Evolutionary conservation across 2,797 vertebrate species (phyloP).

Genomic region (Uromys caudimaculatus): DNA sequence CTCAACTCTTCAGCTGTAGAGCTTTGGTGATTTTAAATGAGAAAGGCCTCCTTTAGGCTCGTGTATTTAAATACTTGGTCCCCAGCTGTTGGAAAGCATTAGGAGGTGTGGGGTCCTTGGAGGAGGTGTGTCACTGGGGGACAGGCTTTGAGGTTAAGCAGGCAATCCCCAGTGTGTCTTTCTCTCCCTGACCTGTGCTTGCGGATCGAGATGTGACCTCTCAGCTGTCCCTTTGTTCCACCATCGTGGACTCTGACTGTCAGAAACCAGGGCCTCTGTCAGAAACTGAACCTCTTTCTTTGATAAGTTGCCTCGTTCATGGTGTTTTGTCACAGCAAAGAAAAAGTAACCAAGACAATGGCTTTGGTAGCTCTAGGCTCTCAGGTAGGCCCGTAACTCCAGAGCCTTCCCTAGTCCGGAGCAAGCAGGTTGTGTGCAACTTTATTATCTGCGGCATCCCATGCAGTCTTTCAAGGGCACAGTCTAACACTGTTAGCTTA

Average conservation of each 20-base stretch:
- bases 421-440: not conserved
- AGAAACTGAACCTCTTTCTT: not conserved
- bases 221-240: not conserved
- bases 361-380: not conserved
- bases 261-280: not conserved
- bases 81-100: not conserved
- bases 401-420: not conserved
- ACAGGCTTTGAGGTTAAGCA: not conserved
- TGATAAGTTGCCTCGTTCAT: not conserved
- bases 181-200: not conserved
- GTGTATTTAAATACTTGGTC: not conserved
- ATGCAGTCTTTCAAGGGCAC: too few relatives aligned
- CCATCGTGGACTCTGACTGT: not conserved
- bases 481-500: not conserved
- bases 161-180: not conserved
- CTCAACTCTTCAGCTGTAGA: not conserved
- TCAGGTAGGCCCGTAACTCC: not conserved
- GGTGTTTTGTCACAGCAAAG: not conserved
- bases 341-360: not conserved
- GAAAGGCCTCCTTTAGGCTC: not conserved
- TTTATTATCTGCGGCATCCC: too few relatives aligned
- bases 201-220: not conserved
- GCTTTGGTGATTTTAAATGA: too few relatives aligned
- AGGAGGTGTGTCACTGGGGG: not conserved
- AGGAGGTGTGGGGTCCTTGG: not conserved